A percentile compares a stretch with the other conserved stretches of the same genome.
Evolutionary conservation across 1,140 invertebrate genomes (phyloP).

Genomic region (Drosophila busckii): DNA sequence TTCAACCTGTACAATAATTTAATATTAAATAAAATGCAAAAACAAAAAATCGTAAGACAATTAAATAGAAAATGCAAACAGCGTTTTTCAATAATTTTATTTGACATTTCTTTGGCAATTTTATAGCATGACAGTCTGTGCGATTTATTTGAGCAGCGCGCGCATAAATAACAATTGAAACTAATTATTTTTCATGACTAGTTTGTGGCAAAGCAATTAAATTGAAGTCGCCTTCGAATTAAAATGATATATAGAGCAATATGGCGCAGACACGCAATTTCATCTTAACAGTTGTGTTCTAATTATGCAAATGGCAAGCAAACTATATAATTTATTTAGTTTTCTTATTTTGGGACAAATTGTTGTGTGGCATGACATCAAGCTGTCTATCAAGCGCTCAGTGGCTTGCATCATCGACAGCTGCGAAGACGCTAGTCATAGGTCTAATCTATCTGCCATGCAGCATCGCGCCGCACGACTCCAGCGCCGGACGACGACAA

Average conservation of each 20-base stretch:
- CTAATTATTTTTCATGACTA: constrained; percentile 29
- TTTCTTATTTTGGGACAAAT: constrained; percentile 11
- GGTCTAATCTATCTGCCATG: constrained; percentile 37
- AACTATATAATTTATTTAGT: too few species aligned
- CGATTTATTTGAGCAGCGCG: not conserved
- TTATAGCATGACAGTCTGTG: constrained; percentile 14
- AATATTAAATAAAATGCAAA: constrained; percentile 70
- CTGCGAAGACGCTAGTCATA: constrained; percentile 14
- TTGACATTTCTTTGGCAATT: not conserved
- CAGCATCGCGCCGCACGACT: constrained; percentile 58
- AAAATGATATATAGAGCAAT: constrained; percentile 14
- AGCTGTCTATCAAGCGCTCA: constrained; percentile 3
- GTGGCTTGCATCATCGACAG: constrained; percentile 44
- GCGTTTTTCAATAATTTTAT: not conserved
- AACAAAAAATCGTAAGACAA: constrained; percentile 47
- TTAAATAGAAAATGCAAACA: constrained; percentile 1
- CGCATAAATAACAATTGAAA: constrained; percentile 41
- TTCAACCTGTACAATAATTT: constrained; percentile 77
- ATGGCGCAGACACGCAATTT: not conserved
- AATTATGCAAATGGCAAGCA: constrained; percentile 62
- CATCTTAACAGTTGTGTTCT: constrained; percentile 10
- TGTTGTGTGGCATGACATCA: constrained; percentile 22
- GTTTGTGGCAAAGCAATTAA: constrained; percentile 14
- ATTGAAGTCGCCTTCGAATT: constrained; percentile 37
- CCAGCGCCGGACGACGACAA: constrained; percentile 13